Evolutionary conservation across 2,888 invertebrate genomes (phyloP), one percentile per base, ranked within the genome.

Genomic region (Hipparchia semele): DNA sequence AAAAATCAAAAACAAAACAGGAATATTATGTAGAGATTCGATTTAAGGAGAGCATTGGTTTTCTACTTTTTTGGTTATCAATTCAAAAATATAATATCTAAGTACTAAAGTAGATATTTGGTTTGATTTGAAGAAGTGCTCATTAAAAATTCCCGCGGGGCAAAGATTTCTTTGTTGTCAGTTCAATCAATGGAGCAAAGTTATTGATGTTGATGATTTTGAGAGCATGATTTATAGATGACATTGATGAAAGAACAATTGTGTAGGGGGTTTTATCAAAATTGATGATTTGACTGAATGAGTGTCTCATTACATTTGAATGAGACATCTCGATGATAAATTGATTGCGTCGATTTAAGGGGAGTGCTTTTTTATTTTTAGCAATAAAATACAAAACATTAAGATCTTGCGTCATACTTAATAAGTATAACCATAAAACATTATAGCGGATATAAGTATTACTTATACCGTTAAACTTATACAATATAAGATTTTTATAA

Each of bases 121-220:
- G 39, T 39, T 39, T 65, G 64, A 65, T 65, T 65, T 65, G 53
- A 62, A 59, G 12, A 45, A 53, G 53, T 45, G 60, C 60, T 72
- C 72, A 61, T 72, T 68, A 62, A 58, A 70, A 73, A 70, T 54
- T 61, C 53, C 64, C 51, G 72, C 61, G 59, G 70, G 70, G 75
- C 72, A 72, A 68, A 73, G 60, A 77, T 76, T 80, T 80, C 79
- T 82, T 82, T 79, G 81, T 75, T 83, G 79, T 80, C 65, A 53
- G 65, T 5, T 53, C 79, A 76, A 75, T 75, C 81, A 79, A 80
- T 76, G 80, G 76, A 68, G 79, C 77, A 78, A 81, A 80, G 81
- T 62, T 76, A 76, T 77, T 76, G 78, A 74, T 74, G 74, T 74
- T 76, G 75, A 78, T 79, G 79, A 74, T 77, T 72, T 70, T 72